Conservation (phyloP, 2,888 invertebrate species). For the Cenopis cana region DNA sequence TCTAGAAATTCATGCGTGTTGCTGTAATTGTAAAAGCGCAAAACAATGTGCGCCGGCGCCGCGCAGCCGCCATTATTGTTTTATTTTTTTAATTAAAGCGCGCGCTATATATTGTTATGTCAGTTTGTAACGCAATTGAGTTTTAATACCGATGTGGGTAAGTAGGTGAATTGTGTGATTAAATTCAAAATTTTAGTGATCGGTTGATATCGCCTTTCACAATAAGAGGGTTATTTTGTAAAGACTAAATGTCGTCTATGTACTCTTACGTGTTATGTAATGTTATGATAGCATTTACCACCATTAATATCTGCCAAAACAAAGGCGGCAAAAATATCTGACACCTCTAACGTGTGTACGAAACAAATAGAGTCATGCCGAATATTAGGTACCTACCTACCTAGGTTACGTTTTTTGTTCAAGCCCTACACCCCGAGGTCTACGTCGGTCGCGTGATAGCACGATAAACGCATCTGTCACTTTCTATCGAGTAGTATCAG, state of each 20-base stretch:
- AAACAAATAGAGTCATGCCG: no score
- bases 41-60: slow-evolving; percentile 61
- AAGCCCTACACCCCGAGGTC: no score
- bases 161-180: slow-evolving; percentile 53
- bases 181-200: slow-evolving; percentile 40
- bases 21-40: slow-evolving; percentile 51
- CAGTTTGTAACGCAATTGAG: slow-evolving; percentile 52
- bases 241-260: not conserved
- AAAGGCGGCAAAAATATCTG: no score
- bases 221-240: slow-evolving; percentile 8
- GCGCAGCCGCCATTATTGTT: slow-evolving; percentile 57
- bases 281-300: not conserved
- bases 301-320: no score
- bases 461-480: no score
- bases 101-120: slow-evolving; percentile 58
- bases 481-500: no score
- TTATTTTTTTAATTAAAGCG: slow-evolving; percentile 55
- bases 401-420: no score
- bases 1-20: slow-evolving; percentile 25
- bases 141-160: slow-evolving; percentile 51
- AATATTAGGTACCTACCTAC: no score
- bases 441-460: no score
- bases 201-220: slow-evolving; percentile 31
- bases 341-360: no score
- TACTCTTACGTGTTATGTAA: no score